A percentile compares a stretch with the other conserved stretches of the same genome.
These are phyloP conservation scores for Lepidurus packardi DNA, from an alignment of 1,140 invertebrate species.

Conservation along the genomic window DNA sequence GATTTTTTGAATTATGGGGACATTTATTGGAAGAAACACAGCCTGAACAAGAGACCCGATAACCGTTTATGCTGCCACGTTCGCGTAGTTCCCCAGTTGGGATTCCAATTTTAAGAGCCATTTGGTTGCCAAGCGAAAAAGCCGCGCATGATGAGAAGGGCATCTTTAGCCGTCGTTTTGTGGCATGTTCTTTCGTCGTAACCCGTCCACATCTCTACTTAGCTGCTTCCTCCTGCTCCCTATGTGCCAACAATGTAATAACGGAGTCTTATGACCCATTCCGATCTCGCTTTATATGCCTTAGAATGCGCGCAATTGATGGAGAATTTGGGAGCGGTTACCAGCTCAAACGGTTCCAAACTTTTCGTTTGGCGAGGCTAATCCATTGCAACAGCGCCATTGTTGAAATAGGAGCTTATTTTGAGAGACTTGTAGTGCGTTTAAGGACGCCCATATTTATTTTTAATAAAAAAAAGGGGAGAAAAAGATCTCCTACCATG, in stretches of 20 bases:
- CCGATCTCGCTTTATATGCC: constrained; percentile 2
- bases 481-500: background rate
- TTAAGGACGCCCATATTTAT: background rate
- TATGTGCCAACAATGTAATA: constrained; percentile 22
- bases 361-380: background rate
- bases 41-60: constrained; percentile 2
- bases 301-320: background rate
- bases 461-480: background rate
- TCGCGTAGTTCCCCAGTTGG: background rate
- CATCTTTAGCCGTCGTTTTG: constrained; percentile 21
- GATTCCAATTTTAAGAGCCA: constrained; percentile 22
- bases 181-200: constrained; percentile 18
- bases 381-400: background rate
- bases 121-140: constrained; percentile 4
- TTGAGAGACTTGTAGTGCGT: background rate
- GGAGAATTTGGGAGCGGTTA: background rate
- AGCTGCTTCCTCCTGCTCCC: constrained; percentile 10
- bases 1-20: constrained; percentile 16
- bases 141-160: constrained; percentile 20
- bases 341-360: background rate
- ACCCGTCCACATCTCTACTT: constrained; percentile 8
- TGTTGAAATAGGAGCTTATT: background rate
- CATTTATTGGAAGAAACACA: background rate
- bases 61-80: constrained; percentile 12
- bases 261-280: constrained; percentile 5